Percentiles rank a stretch among this genome's conserved stretches.
Evolutionary conservation across 2,113 vertebrate genomes (phyloP).

Genomic region (Pica pica): DNA sequence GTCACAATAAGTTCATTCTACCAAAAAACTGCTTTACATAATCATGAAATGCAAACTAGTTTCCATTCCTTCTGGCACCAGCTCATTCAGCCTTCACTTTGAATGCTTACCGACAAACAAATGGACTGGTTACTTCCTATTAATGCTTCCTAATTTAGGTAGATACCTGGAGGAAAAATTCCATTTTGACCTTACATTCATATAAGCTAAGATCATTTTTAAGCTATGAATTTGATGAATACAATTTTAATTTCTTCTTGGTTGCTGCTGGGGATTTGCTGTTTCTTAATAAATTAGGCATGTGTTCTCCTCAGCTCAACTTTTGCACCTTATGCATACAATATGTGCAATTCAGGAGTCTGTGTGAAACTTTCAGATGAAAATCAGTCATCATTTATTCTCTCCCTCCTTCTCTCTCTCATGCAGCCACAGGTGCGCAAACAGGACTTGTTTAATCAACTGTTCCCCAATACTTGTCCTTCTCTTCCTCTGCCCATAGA

Average conservation of each 20-base stretch:
- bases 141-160: slow-evolving; percentile 62
- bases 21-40: slow-evolving; percentile 51
- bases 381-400: background rate
- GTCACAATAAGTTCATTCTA: slow-evolving; percentile 49
- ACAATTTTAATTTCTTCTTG: slow-evolving; percentile 48
- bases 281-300: slow-evolving; percentile 59
- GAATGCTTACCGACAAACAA: slow-evolving; percentile 70
- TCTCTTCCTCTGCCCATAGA: background rate
- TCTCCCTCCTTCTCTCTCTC: background rate
- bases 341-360: background rate
- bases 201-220: slow-evolving; percentile 42
- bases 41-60: slow-evolving; percentile 61
- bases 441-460: background rate
- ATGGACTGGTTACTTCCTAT: slow-evolving; percentile 59
- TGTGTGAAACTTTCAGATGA: background rate
- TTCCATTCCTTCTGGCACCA: slow-evolving; percentile 54
- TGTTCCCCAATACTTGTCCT: background rate
- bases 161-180: slow-evolving; percentile 66
- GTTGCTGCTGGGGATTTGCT: slow-evolving; percentile 46
- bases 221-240: slow-evolving; percentile 26
- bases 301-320: slow-evolving; percentile 13
- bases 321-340: slow-evolving; percentile 26
- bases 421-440: background rate
- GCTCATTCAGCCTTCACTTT: slow-evolving; percentile 46
- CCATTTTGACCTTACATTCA: slow-evolving; percentile 49